phyloP scores from a whole-genome alignment of 2,797 vertebrate genomes.

The Avahi laniger region DNA sequence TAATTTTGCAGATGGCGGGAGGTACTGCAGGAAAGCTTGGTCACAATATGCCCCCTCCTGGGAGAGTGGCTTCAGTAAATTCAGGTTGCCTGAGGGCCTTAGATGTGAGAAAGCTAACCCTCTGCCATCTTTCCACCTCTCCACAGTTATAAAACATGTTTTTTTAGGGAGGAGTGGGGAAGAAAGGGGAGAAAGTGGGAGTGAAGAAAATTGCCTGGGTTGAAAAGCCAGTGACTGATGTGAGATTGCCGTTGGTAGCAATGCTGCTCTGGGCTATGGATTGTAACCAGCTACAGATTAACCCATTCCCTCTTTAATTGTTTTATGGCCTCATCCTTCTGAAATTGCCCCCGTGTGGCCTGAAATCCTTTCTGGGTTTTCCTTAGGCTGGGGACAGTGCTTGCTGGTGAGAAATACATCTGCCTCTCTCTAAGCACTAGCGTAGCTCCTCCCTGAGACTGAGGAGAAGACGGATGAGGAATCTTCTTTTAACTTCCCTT shows the following conservation, averaged over 20 bases:
- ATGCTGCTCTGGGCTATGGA: constrained; percentile 33
- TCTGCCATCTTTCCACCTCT: neutral
- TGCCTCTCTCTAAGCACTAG: neutral
- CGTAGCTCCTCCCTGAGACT: neutral
- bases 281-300: constrained; percentile 67
- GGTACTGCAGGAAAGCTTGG: constrained; percentile 59
- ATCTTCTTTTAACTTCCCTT: neutral
- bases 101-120: constrained; percentile 45
- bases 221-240: constrained; percentile 39
- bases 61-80: constrained; percentile 64
- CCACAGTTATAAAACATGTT: constrained; percentile 21
- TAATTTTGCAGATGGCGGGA: constrained; percentile 78
- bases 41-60: constrained; percentile 70
- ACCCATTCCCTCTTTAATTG: constrained; percentile 64
- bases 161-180: neutral
- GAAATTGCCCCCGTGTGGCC: constrained; percentile 36
- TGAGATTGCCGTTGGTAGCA: neutral
- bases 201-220: constrained; percentile 30
- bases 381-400: neutral
- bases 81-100: constrained; percentile 55
- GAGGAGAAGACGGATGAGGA: neutral
- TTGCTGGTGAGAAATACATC: constrained; percentile 42
- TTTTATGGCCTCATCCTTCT: constrained; percentile 66
- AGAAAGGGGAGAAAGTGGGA: neutral
- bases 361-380: constrained; percentile 42